Evolutionary conservation across 37 sponge, comb jelly and placozoan genomes (phyloP).

Genomic region (Amphimedon queenslandica): DNA sequence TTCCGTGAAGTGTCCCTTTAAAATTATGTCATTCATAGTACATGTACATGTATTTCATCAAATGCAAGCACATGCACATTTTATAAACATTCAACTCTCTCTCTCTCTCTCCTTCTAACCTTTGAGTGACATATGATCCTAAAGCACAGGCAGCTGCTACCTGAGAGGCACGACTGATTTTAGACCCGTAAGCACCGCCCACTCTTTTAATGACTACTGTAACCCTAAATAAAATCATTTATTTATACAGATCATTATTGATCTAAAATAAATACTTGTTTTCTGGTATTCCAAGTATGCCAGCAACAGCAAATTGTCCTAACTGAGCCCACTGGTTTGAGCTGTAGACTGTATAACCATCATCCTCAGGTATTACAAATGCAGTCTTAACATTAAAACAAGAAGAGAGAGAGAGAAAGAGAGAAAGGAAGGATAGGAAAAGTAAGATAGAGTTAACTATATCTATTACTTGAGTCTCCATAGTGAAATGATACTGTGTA

Average conservation of each 20-base stretch:
- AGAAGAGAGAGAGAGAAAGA: too few species aligned
- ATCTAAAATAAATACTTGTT: slow-evolving; percentile 69
- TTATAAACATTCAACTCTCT: background rate
- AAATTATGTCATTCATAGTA: too few species aligned
- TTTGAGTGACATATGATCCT: slow-evolving; percentile 46
- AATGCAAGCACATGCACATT: too few species aligned
- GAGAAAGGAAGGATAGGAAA: background rate
- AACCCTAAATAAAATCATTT: slow-evolving; percentile 24
- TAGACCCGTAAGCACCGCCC: slow-evolving; percentile 71
- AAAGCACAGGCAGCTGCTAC: slow-evolving; percentile 68
- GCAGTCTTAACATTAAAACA: slow-evolving; percentile 23
- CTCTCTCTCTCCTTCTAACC: too few species aligned
- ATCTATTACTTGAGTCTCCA: slow-evolving; percentile 91
- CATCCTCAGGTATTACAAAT: slow-evolving; percentile 48
- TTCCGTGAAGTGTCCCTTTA: too few species aligned
- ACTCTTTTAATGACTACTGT: slow-evolving; percentile 64
- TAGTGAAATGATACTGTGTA: slow-evolving; percentile 66
- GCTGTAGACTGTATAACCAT: slow-evolving; percentile 39
- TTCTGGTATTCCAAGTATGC: slow-evolving; percentile 31
- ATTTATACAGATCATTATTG: background rate
- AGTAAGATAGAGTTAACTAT: too few species aligned
- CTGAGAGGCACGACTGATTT: slow-evolving; percentile 23
- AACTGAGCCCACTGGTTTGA: slow-evolving; percentile 54
- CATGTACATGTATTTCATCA: too few species aligned
- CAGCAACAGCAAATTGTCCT: slow-evolving; percentile 46